phyloP scores from a whole-genome alignment of 2,797 vertebrate genomes.

The Carduelis carduelis region DNA sequence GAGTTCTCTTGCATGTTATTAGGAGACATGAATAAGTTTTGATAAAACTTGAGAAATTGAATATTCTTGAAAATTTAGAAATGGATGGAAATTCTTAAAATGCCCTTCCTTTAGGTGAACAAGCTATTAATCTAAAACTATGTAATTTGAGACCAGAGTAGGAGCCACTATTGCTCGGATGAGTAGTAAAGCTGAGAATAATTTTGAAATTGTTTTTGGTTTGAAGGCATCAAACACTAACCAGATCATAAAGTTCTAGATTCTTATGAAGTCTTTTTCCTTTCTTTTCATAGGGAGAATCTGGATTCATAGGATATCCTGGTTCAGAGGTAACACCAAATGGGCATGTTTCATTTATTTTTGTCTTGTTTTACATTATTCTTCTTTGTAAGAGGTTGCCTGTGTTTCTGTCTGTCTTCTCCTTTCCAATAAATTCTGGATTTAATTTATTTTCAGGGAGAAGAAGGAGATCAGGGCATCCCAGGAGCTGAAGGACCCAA shows the following conservation, averaged over 20 bases:
- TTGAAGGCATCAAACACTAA: neutral
- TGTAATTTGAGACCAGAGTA: neutral
- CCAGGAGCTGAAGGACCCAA: conserved; percentile 79
- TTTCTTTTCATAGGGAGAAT: conserved; percentile 73
- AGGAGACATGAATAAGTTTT: neutral
- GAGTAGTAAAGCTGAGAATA: neutral
- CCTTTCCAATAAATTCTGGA: neutral
- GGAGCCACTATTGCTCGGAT: neutral
- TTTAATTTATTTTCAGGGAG: conserved; percentile 77
- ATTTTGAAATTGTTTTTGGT: neutral
- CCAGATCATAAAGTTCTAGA: neutral
- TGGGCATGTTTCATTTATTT: neutral
- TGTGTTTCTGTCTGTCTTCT: neutral
- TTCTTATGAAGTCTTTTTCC: neutral
- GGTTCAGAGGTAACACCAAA: conserved; percentile 74
- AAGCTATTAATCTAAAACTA: neutral
- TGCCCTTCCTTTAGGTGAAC: neutral
- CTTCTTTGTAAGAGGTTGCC: neutral
- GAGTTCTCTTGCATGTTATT: neutral
- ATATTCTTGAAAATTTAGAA: neutral
- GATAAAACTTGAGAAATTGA: neutral
- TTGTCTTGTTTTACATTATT: neutral
- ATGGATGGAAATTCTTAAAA: neutral
- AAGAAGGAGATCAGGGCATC: conserved; percentile 74
- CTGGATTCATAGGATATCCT: conserved; percentile 82